phyloP scores from a whole-genome alignment of 2,113 vertebrate genomes.

The Zapornia atra region DNA sequence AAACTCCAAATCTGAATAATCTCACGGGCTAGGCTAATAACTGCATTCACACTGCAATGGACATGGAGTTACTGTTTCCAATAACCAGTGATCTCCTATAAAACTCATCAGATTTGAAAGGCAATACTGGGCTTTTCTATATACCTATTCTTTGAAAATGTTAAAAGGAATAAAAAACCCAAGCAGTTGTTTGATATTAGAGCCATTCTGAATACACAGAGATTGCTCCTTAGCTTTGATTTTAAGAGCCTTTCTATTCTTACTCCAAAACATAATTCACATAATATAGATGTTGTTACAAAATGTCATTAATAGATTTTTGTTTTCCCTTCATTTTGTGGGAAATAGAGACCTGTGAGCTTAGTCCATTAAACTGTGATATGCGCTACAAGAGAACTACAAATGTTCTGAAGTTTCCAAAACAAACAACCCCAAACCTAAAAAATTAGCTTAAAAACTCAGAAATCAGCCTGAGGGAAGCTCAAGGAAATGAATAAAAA shows the following conservation, averaged over 20 bases:
- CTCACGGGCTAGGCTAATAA: neutral
- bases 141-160: neutral
- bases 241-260: constrained; percentile 33
- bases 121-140: neutral
- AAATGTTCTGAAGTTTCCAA: constrained; percentile 17
- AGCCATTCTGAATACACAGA: neutral
- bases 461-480: constrained; percentile 37
- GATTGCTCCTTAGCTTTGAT: neutral
- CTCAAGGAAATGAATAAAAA: constrained; percentile 54
- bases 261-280: neutral
- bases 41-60: neutral
- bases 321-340: neutral
- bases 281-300: neutral
- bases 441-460: constrained; percentile 41
- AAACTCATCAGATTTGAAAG: constrained; percentile 18
- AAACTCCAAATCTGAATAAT: neutral
- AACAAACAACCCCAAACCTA: constrained; percentile 23
- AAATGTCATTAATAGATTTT: neutral
- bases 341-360: neutral
- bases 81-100: neutral
- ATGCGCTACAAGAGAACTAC: neutral
- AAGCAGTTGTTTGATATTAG: neutral
- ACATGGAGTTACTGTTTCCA: neutral
- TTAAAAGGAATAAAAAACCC: neutral
- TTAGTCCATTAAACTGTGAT: neutral